Evolutionary conservation across 2,113 vertebrate species (phyloP).

Genomic region (Taurulus bubalis): DNA sequence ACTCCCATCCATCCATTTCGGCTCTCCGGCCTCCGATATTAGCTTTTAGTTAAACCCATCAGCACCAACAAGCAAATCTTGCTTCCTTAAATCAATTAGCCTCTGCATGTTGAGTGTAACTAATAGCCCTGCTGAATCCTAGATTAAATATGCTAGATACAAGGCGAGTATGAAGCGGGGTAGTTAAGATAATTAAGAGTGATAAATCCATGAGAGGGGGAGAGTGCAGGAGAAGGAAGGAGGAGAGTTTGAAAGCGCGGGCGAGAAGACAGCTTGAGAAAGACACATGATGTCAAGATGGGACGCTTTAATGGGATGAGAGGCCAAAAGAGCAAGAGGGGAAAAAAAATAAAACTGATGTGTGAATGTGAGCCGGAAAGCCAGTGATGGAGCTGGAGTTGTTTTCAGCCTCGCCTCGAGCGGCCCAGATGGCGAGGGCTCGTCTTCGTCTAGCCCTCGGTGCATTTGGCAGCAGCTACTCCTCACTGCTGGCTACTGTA

Average conservation of each 20-base stretch:
- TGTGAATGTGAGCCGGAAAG: conserved; percentile 42
- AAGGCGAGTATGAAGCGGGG: conserved; percentile 69
- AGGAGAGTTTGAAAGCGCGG: neutral
- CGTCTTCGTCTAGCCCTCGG: conserved; percentile 71
- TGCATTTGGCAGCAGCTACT: conserved; percentile 78
- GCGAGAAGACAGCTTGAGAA: conserved; percentile 41
- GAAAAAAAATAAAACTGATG: neutral
- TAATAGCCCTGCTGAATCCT: conserved; percentile 78
- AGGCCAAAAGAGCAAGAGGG: conserved; percentile 36
- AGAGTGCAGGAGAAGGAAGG: neutral
- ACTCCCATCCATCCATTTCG: conserved; percentile 9
- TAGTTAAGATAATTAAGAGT: conserved; percentile 79
- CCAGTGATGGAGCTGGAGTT: conserved; percentile 64
- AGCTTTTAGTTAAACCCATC: conserved; percentile 62
- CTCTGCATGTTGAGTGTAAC: conserved; percentile 76
- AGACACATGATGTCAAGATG: conserved; percentile 38
- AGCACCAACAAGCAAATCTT: conserved; percentile 68
- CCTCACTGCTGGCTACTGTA: conserved; percentile 65
- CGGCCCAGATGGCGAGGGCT: conserved; percentile 76
- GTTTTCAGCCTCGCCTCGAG: conserved; percentile 77
- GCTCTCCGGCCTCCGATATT: conserved; percentile 33
- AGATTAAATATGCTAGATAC: conserved; percentile 82
- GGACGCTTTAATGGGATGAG: conserved; percentile 35
- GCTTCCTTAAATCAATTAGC: conserved; percentile 79
- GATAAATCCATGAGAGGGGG: conserved; percentile 72